Evolutionary conservation across 2,797 vertebrate genomes (phyloP).

Genomic region (Darevskia mixta): DNA sequence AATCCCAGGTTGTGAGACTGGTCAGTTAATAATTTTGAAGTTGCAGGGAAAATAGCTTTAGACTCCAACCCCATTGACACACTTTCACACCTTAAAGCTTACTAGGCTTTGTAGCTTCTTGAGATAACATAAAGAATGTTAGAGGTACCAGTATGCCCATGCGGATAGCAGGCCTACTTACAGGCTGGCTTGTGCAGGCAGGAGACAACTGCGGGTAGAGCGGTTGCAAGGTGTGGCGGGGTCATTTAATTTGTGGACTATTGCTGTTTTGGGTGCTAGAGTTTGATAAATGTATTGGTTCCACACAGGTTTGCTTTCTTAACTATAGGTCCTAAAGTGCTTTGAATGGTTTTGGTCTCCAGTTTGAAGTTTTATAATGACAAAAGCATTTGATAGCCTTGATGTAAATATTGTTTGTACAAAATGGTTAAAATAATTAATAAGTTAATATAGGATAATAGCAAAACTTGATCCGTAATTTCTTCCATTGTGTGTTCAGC

Average conservation of each 20-base stretch:
- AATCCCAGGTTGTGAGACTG: background rate
- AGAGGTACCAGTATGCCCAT: background rate
- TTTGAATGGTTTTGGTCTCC: background rate
- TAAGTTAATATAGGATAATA: constrained; percentile 8
- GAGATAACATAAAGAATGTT: background rate
- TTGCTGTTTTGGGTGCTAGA: background rate
- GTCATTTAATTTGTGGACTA: background rate
- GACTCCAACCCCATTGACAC: background rate
- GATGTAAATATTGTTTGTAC: constrained; percentile 18
- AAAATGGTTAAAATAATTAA: background rate
- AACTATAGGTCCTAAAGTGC: background rate
- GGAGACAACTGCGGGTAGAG: background rate
- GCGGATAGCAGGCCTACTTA: background rate
- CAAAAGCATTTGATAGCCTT: background rate
- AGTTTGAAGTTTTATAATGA: constrained; percentile 6
- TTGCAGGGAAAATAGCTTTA: background rate
- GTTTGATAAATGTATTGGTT: constrained; percentile 1
- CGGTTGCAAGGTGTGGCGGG: background rate
- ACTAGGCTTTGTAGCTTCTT: background rate
- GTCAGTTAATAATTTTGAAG: background rate
- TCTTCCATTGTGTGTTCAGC: background rate
- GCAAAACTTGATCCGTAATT: constrained; percentile 2
- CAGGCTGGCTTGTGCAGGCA: background rate
- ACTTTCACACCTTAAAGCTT: background rate
- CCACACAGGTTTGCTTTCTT: background rate